A percentile compares a stretch with the other conserved stretches of the same genome.
Conservation (phyloP, 2,113 vertebrate genomes). For the Phocoena sinus region DNA sequence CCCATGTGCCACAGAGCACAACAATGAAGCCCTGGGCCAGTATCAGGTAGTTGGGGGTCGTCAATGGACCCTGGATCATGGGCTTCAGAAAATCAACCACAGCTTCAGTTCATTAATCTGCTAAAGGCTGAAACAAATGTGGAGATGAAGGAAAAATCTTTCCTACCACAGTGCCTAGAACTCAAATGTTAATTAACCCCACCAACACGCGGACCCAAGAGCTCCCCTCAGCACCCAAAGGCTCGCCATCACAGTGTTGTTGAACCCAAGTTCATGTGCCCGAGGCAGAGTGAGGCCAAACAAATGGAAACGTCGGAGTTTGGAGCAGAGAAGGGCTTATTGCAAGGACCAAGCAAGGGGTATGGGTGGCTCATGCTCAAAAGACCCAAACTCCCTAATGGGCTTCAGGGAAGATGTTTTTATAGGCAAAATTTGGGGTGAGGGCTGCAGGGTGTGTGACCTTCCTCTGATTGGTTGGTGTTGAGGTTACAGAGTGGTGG, state of each 20-base stretch:
- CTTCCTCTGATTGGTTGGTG: not conserved
- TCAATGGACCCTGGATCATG: not conserved
- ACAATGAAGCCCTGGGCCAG: rapidly evolving
- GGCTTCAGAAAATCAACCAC: not conserved
- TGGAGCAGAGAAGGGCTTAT: not conserved
- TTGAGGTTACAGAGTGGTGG: not conserved
- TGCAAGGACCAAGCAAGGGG: not conserved
- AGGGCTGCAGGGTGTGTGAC: not conserved
- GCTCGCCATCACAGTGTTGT: not conserved
- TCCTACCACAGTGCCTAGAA: not conserved
- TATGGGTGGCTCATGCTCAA: not conserved
- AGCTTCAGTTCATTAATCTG: not conserved
- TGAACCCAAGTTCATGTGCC: not conserved
- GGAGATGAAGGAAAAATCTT: not conserved
- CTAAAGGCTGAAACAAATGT: not conserved
- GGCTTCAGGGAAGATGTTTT: not conserved
- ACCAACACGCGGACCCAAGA: not conserved
- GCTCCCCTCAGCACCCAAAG: not conserved
- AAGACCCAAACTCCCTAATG: not conserved
- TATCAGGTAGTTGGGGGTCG: not conserved
- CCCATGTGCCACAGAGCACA: rapidly evolving
- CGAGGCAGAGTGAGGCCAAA: not conserved
- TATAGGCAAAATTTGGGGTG: not conserved
- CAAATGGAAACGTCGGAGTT: not conserved
- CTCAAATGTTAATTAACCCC: not conserved